Evolutionary conservation across 37 sponge, comb jelly and placozoan genomes (phyloP).

Genomic region (Axinella damicornis): DNA sequence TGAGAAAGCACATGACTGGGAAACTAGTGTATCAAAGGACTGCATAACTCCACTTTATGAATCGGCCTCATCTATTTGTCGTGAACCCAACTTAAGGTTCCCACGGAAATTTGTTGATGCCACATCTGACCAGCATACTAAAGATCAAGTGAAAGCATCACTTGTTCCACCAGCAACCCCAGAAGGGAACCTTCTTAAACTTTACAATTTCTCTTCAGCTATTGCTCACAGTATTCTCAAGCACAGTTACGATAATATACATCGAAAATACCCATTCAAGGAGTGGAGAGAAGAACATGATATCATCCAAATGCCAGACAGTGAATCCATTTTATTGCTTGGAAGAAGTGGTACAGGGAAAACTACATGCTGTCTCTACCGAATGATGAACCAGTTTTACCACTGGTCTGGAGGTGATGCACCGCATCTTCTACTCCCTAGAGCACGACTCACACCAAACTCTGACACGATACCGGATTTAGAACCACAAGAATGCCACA

Average conservation of each 20-base stretch:
- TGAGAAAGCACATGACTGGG: constrained; percentile 26
- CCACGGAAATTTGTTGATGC: not conserved
- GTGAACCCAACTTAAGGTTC: not conserved
- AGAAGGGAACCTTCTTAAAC: constrained; percentile 46
- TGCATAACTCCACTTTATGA: not conserved
- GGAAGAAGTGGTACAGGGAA: constrained; percentile 83
- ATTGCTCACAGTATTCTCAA: constrained; percentile 29
- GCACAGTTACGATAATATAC: not conserved
- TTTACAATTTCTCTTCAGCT: constrained; percentile 64
- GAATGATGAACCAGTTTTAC: constrained; percentile 62
- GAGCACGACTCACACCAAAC: too few relatives aligned
- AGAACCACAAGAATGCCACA: not conserved
- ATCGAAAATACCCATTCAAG: constrained; percentile 69
- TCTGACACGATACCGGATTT: not conserved
- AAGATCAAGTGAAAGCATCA: not conserved
- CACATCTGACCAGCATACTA: not conserved
- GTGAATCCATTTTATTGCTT: constrained; percentile 52
- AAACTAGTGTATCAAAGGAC: not conserved
- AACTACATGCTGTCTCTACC: constrained; percentile 79
- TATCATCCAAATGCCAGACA: constrained; percentile 43
- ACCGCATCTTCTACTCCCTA: too few relatives aligned
- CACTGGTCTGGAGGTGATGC: constrained; percentile 44
- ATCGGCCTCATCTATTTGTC: not conserved
- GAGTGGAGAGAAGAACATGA: constrained; percentile 74
- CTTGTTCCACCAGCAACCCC: constrained; percentile 58